Conservation (phyloP, 2,797 vertebrate genomes). For the Tamandua tetradactyla region DNA sequence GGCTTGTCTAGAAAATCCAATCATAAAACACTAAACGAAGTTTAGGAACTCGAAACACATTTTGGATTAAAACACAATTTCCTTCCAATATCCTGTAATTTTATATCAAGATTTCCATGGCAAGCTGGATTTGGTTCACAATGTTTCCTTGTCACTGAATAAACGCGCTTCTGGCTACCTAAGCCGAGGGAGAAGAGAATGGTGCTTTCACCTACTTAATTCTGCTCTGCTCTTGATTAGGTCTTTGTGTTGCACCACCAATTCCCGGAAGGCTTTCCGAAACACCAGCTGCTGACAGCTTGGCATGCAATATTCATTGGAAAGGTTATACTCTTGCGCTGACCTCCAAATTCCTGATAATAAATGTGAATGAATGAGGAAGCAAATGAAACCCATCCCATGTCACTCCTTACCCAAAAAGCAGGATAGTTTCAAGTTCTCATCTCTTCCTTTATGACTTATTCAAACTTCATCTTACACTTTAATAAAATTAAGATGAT, state of each 20-base stretch:
- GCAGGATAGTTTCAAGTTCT: background rate
- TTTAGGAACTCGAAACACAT: conserved; percentile 38
- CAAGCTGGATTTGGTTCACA: background rate
- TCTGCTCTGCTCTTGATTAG: background rate
- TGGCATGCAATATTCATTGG: background rate
- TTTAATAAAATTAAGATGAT: conserved; percentile 11
- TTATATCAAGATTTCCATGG: background rate
- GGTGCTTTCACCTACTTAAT: background rate
- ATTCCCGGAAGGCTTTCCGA: background rate
- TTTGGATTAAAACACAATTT: conserved; percentile 58
- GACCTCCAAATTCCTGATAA: conserved; percentile 27
- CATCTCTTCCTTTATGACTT: background rate
- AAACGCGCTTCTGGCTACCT: background rate
- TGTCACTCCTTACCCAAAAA: background rate
- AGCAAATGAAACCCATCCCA: background rate
- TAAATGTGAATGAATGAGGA: background rate
- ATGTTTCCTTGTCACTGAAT: background rate
- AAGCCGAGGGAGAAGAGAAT: background rate
- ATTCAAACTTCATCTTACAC: background rate
- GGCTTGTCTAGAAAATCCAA: conserved; percentile 40
- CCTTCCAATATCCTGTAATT: conserved; percentile 39
- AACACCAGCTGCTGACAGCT: background rate
- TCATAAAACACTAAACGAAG: conserved; percentile 41
- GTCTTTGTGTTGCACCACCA: background rate
- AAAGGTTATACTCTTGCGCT: background rate